Percentiles rank a stretch among this genome's conserved stretches.
phyloP scores from a whole-genome alignment of 2,888 invertebrate species.

The Drosophila pseudotalamancana region DNA sequence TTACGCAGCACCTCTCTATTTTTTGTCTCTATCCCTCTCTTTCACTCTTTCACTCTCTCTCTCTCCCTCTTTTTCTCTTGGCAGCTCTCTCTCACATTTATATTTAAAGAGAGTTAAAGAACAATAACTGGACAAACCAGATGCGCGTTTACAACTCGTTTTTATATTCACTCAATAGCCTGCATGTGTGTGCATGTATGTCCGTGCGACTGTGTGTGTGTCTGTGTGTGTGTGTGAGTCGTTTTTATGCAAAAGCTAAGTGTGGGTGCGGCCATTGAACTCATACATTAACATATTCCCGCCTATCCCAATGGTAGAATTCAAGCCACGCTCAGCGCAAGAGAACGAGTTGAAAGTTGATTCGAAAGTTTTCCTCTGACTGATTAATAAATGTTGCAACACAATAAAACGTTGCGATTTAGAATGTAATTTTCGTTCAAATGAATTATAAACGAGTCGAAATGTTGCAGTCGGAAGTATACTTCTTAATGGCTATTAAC shows the following conservation, averaged over 20 bases:
- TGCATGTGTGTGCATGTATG: background rate
- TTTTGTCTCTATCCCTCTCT: no score
- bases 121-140: constrained; percentile 65
- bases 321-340: constrained; percentile 10
- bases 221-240: background rate
- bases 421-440: background rate
- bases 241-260: constrained; percentile 59
- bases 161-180: constrained; percentile 7
- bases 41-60: no score
- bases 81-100: background rate
- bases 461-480: background rate
- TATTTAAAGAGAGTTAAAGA: background rate
- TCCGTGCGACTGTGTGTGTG: background rate
- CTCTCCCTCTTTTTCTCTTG: no score
- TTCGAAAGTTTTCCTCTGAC: constrained; percentile 22
- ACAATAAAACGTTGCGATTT: background rate
- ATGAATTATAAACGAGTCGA: background rate
- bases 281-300: constrained; percentile 21
- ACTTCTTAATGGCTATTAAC: background rate
- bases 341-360: constrained; percentile 20
- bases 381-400: constrained; percentile 1
- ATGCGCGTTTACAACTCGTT: constrained; percentile 54
- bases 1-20: background rate
- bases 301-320: background rate
- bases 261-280: constrained; percentile 64